Evolutionary conservation across 2,113 vertebrate species (phyloP).

Genomic region (Nannospalax galili): DNA sequence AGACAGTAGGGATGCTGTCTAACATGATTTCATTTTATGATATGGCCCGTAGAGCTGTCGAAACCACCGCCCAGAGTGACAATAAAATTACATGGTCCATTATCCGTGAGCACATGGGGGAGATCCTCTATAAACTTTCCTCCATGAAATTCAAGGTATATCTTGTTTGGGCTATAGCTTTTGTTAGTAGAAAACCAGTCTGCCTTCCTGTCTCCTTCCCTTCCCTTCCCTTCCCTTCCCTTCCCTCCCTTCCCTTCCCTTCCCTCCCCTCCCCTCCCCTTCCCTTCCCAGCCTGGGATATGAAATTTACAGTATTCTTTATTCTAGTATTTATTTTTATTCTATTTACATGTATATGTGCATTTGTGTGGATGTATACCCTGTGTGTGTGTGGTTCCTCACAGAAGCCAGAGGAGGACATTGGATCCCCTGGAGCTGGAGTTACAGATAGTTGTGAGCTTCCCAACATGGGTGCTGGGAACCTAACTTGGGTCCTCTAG

Average conservation of each 20-base stretch:
- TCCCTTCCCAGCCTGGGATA: background rate
- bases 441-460: no score
- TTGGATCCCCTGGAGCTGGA: background rate
- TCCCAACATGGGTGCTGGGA: background rate
- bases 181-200: background rate
- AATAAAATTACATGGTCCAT: conserved; percentile 99
- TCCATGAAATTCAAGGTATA: conserved; percentile 99
- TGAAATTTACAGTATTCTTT: background rate
- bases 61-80: conserved; percentile 98
- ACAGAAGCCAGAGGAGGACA: no score
- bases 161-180: background rate
- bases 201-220: no score
- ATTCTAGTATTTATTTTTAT: background rate
- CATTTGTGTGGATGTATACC: no score
- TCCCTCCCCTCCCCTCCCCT: background rate
- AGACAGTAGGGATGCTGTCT: conserved; percentile 97
- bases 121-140: conserved; percentile 96
- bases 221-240: background rate
- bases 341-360: background rate
- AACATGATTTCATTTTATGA: conserved; percentile 98
- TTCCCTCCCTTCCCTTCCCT: background rate
- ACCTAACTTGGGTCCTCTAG: background rate
- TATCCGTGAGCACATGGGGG: conserved; percentile 97
- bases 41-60: conserved; percentile 97
- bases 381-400: background rate